Conservation (phyloP, 2,888 invertebrate species). For the Ferrisia virgata region DNA sequence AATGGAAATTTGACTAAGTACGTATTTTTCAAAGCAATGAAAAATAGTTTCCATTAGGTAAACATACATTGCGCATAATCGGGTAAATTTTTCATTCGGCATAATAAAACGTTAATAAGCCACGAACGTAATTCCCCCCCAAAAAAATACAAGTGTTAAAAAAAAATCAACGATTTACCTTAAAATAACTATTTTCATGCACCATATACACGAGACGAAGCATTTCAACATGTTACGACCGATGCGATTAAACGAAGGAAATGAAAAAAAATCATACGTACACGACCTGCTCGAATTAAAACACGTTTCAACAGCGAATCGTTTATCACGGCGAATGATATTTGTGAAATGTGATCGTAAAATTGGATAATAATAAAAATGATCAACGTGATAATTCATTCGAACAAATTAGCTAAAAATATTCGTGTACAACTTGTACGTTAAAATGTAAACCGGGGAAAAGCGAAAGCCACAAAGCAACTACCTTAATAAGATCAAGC, state of each 20-base stretch:
- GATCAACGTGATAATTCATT: background rate
- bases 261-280: background rate
- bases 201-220: background rate
- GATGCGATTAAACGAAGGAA: background rate
- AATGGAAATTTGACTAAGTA: background rate
- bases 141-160: background rate
- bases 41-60: background rate
- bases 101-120: background rate
- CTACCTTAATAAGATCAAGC: conserved; percentile 84
- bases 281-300: background rate
- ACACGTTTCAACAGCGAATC: background rate
- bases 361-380: background rate
- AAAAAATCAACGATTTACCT: background rate
- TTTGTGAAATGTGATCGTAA: background rate
- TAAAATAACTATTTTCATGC: background rate
- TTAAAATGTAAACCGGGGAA: background rate
- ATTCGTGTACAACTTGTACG: conserved; percentile 23
- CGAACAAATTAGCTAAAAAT: conserved; percentile 20
- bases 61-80: background rate
- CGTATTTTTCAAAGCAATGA: background rate
- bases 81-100: background rate
- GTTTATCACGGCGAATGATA: no score
- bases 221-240: background rate
- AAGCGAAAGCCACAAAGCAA: conserved; percentile 49
- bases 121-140: background rate